Evolutionary conservation across 2,888 invertebrate genomes (phyloP), one percentile per base, ranked within the genome.

Genomic region (Tetanocera ferruginea): DNA sequence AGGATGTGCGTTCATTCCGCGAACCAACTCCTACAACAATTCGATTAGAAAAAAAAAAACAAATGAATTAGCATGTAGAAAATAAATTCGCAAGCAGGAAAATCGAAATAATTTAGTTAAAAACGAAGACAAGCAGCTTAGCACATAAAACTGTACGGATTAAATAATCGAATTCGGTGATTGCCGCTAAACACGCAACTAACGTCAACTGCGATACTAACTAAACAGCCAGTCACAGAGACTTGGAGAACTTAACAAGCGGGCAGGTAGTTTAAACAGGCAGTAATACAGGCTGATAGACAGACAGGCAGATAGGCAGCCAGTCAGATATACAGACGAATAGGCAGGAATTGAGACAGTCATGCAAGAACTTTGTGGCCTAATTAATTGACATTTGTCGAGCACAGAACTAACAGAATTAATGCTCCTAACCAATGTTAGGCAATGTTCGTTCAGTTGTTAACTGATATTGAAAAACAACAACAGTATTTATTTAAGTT

Each of bases 101-200:
- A 49, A 69, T 11, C 51, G 25, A 69, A 51, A 69, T 25, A 25
- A 51, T 23, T 37, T 37, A 43, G 37, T 19, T 49, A 23, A 43
- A 37, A 71, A 51, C 52, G 31, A 52, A 70, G 1, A 31, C 34
- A 64, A 34, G 17, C 17, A 64, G 34, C 25, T 28, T 23, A 11
- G 11, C 14, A 67, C 43, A 43, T 23, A 23, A 34, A n/a, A 11
- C 5, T 49, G 11, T 28, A 23, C 17, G 34, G 55, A 52, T 52
- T 71, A 55, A 71, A 71, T 52, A 52, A 52, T 71, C 31, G 55
- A 71, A 34, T 71, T n/a, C 71, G 11, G 52, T 71, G 34, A 71
- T 71, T 55, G 31, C 31, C 71, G 55, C 52, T 17, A 28, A 71
- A n/a, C 71, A 55, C 52, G 71, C 34, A 28, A 55, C 31, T 70